A percentile compares a stretch with the other conserved stretches of the same genome.
Evolutionary conservation across 2,888 invertebrate species (phyloP).

Genomic region (Dynastes grantii): DNA sequence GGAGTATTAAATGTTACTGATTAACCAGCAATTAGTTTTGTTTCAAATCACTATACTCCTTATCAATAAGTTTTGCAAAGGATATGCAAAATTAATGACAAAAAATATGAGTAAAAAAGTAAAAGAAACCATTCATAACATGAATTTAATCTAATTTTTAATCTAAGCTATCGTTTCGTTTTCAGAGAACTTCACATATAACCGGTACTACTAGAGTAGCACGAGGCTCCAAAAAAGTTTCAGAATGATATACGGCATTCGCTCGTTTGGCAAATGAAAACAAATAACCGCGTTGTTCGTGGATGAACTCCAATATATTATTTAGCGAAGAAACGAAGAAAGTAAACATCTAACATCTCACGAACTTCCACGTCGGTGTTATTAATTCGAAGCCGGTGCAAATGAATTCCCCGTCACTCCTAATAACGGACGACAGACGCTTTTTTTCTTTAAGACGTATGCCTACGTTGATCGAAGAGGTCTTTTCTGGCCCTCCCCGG

Average conservation of each 20-base stretch:
- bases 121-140: too few relatives aligned
- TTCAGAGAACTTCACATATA: too few relatives aligned
- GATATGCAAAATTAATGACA: too few relatives aligned
- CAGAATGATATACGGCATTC: not conserved
- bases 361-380: slow-evolving; percentile 3
- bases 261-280: slow-evolving; percentile 16
- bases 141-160: too few relatives aligned
- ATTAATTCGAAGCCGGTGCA: slow-evolving; percentile 19
- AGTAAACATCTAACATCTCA: slow-evolving; percentile 4
- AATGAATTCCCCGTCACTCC: slow-evolving; percentile 10
- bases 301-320: slow-evolving; percentile 15
- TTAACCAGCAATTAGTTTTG: too few relatives aligned
- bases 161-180: too few relatives aligned
- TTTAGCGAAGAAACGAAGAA: not conserved
- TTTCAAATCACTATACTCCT: too few relatives aligned
- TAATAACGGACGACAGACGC: slow-evolving; percentile 1
- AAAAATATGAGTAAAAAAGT: too few relatives aligned
- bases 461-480: slow-evolving; percentile 19
- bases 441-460: slow-evolving; percentile 16
- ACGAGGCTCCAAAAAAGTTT: not conserved
- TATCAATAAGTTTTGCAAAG: too few relatives aligned
- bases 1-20: too few relatives aligned
- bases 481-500: not conserved
- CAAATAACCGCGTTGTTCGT: slow-evolving; percentile 9
- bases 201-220: not conserved